phyloP scores from a whole-genome alignment of 1,140 invertebrate species.

The Bombus soroeensis region DNA sequence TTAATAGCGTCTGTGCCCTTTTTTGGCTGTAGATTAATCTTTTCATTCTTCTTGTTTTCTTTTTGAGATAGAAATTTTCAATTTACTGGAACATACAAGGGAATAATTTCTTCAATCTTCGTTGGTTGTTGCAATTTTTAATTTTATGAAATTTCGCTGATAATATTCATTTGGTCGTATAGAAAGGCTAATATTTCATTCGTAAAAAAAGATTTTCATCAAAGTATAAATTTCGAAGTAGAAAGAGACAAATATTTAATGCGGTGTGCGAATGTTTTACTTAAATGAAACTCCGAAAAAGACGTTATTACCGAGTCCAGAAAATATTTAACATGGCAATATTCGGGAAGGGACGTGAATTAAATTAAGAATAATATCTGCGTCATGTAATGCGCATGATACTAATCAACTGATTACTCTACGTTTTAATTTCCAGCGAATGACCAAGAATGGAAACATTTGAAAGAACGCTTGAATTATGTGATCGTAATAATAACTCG shows the following conservation, averaged over 20 bases:
- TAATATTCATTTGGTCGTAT: not conserved
- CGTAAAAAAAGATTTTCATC: not conserved
- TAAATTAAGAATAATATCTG: not conserved
- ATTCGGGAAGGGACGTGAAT: not conserved
- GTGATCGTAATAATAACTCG: not conserved
- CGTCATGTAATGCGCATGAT: not conserved
- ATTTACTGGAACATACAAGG: too few relatives aligned
- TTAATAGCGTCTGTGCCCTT: too few relatives aligned
- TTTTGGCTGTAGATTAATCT: too few relatives aligned
- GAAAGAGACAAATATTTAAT: not conserved
- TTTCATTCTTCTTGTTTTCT: too few relatives aligned
- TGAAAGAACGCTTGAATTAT: not conserved
- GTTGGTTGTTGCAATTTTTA: too few relatives aligned
- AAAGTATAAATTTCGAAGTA: not conserved
- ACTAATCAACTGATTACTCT: too few relatives aligned
- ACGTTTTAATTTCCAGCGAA: not conserved
- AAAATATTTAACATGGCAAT: not conserved
- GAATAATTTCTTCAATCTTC: too few relatives aligned
- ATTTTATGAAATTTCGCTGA: not conserved
- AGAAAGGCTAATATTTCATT: not conserved
- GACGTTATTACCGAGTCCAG: accelerated
- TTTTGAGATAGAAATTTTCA: too few relatives aligned
- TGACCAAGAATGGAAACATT: not conserved
- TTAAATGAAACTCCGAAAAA: too few relatives aligned
- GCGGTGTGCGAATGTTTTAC: not conserved